Evolutionary conservation across 2,797 vertebrate genomes (phyloP), one percentile per base, ranked within the genome.

Genomic region (Halcyon badia): DNA sequence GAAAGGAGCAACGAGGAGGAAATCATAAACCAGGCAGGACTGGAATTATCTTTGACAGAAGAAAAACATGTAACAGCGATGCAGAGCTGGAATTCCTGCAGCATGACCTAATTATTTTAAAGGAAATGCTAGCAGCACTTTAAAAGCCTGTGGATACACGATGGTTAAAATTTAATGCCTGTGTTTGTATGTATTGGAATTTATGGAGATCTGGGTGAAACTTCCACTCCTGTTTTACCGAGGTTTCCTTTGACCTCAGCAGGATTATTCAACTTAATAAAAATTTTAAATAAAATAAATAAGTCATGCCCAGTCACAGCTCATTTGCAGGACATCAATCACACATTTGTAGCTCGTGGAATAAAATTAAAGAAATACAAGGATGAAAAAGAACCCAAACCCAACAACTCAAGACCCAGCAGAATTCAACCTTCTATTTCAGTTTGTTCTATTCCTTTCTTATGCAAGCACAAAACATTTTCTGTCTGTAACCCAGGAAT

Each of bases 71-170:
- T 56, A 83, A 86, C 54, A 88, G 49, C 2, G 10, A 65, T 84
- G 70, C 70, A 97, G 87, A 96, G 90, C 82, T 87, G 42, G 87
- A 92, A 81, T 87, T 92, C 81, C 78, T 60, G 65, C 65, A 89
- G 92, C 61, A 46, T 81, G 83, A 96, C 94, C 91, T 96, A 96
- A 97, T 97, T 97, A 97, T 97, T 97, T 95, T 95, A 96, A 97
- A 87, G 57, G 71, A 95, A 96, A 73, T 88, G 68, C 91, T 92
- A 83, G 62, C 52, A 96, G 89, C 93, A 91, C 95, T 92, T 91
- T 96, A 81, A 92, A 92, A 96, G 91, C 71, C 48, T 52, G 46
- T 85, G 78, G 90, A 92, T 91, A 89, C 46, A 93, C 83, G 80
- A 83, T 15, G 94, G 83, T 97, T 95, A 96, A 94, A 96, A 92